Conservation (phyloP, 2,797 vertebrate genomes). For the Halcyon smyrnensis region DNA sequence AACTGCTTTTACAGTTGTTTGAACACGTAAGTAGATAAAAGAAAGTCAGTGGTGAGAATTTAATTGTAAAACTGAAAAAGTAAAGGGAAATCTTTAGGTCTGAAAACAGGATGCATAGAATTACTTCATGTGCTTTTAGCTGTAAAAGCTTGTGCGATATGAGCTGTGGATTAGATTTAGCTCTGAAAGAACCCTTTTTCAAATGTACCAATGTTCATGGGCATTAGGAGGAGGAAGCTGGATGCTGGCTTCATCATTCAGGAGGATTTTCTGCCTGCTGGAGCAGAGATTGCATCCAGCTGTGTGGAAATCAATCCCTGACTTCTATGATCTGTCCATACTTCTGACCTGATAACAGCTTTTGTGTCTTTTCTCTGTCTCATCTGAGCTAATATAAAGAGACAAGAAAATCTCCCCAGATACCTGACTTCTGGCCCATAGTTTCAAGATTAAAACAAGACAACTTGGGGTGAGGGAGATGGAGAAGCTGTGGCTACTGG, state of each 20-base stretch:
- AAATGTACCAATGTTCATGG: background rate
- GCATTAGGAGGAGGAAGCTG: background rate
- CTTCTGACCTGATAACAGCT: background rate
- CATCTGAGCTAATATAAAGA: background rate
- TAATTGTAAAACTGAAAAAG: background rate
- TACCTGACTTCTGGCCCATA: background rate
- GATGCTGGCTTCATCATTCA: background rate
- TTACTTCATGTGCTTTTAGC: background rate
- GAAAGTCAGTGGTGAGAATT: background rate
- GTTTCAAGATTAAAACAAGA: slow-evolving; percentile 1
- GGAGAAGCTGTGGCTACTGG: background rate
- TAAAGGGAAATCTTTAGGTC: background rate
- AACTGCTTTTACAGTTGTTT: background rate
- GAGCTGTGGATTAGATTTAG: background rate
- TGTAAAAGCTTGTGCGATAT: background rate
- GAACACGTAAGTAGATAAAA: fast-evolving
- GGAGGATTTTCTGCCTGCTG: background rate
- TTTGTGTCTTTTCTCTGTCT: background rate
- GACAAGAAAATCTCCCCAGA: background rate
- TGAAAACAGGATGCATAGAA: background rate
- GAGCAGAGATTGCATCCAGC: background rate
- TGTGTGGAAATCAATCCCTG: background rate
- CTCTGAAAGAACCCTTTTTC: background rate
- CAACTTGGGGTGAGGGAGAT: background rate
- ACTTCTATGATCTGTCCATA: background rate